Conservation (phyloP, 2,797 vertebrate genomes). For the Molossus alvarezi region DNA sequence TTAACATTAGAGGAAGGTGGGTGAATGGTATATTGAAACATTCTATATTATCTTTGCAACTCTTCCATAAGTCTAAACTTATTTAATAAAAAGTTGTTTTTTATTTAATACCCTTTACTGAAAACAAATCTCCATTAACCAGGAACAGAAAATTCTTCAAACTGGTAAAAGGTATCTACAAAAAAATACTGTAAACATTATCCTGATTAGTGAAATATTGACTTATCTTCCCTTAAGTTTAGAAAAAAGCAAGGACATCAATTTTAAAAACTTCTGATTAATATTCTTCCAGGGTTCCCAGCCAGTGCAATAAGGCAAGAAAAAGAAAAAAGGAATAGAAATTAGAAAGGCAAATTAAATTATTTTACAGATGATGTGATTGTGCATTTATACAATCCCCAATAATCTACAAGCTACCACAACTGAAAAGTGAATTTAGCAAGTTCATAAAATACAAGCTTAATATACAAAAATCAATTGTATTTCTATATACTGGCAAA, state of each 20-base stretch:
- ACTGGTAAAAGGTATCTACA: neutral
- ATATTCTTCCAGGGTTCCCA: neutral
- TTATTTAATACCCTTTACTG: neutral
- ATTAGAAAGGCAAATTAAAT: neutral
- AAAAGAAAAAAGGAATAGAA: slow-evolving; percentile 52
- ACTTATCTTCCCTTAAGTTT: neutral
- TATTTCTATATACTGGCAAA: neutral
- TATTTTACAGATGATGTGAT: neutral
- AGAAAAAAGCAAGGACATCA: neutral
- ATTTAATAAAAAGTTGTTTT: neutral
- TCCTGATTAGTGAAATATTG: neutral
- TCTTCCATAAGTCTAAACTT: slow-evolving; percentile 45
- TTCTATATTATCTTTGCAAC: neutral
- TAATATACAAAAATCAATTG: neutral
- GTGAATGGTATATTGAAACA: neutral
- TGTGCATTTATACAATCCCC: neutral
- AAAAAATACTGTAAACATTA: neutral
- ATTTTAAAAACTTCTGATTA: slow-evolving; percentile 32
- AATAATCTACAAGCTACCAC: neutral
- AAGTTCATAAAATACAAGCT: slow-evolving; percentile 7
- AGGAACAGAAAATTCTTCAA: slow-evolving; percentile 46
- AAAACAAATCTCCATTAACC: slow-evolving; percentile 25
- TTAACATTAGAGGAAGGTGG: neutral
- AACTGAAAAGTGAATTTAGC: slow-evolving; percentile 33
- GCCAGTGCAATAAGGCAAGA: slow-evolving; percentile 57